Evolutionary conservation across 1,140 invertebrate genomes (phyloP).

Genomic region (Plodia interpunctella): DNA sequence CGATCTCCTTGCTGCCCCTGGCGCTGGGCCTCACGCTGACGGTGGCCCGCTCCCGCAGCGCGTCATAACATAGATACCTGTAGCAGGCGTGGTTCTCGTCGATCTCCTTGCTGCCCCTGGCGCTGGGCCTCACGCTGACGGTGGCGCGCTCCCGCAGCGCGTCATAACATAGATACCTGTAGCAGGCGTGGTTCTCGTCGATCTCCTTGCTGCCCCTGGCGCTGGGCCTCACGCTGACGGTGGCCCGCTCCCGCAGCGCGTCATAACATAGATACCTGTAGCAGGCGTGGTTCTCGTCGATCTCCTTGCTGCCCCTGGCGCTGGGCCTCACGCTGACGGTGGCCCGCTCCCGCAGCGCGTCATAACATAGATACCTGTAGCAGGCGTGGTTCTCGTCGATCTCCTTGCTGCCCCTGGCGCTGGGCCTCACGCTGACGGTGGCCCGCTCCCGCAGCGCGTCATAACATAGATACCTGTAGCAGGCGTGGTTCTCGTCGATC

Average conservation of each 20-base stretch:
- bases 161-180: constrained; percentile 89
- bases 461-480: constrained; percentile 14
- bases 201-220: constrained; percentile 87
- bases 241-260: neutral
- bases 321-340: constrained; percentile 90
- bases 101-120: constrained; percentile 94
- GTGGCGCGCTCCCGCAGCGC: constrained; percentile 94
- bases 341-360: constrained; percentile 93
- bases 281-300: constrained; percentile 94
- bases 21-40: too few relatives aligned
- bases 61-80: constrained; percentile 66
- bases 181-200: constrained; percentile 91
- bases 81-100: constrained; percentile 95
- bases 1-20: too few relatives aligned
- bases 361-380: constrained; percentile 90
- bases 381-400: constrained; percentile 88
- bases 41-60: neutral
- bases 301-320: constrained; percentile 93
- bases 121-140: constrained; percentile 89
- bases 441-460: neutral
- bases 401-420: constrained; percentile 89
- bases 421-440: constrained; percentile 47
- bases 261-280: constrained; percentile 79
- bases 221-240: constrained; percentile 66
- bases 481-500: constrained; percentile 5